Evolutionary conservation across 2,113 vertebrate species (phyloP).

Genomic region (Ictidomys tridecemlineatus): DNA sequence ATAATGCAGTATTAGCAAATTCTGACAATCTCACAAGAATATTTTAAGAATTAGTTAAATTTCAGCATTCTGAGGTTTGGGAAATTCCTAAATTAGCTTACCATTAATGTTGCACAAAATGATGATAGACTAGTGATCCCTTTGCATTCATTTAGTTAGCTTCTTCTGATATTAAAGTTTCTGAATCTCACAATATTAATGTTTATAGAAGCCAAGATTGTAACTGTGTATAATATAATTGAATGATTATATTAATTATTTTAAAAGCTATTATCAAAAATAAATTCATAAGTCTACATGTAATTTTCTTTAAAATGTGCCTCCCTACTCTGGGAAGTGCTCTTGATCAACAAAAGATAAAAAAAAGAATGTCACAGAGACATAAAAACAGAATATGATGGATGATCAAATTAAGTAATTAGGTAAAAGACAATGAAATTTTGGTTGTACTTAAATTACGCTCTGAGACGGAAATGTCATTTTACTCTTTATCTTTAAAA

Average conservation of each 20-base stretch:
- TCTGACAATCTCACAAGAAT: neutral
- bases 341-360: constrained; percentile 35
- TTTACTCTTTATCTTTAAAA: constrained; percentile 46
- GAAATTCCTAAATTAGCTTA: neutral
- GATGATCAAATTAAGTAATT: constrained; percentile 34
- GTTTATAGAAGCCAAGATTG: neutral
- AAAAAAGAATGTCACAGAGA: neutral
- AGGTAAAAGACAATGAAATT: neutral
- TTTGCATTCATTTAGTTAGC: constrained; percentile 19
- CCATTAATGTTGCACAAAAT: neutral
- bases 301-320: neutral
- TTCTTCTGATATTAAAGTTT: constrained; percentile 20
- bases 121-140: neutral
- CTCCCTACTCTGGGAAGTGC: neutral
- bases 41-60: constrained; percentile 5
- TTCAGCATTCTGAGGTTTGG: constrained; percentile 17
- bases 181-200: constrained; percentile 35
- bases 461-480: constrained; percentile 27
- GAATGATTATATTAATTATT: neutral
- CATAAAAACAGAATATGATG: neutral
- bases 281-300: neutral
- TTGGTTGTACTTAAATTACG: constrained; percentile 7
- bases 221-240: neutral
- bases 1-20: neutral
- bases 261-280: neutral